Evolutionary conservation across 2,797 vertebrate genomes (phyloP), one percentile per base, ranked within the genome.

Genomic region (Arremon aurantiirostris): DNA sequence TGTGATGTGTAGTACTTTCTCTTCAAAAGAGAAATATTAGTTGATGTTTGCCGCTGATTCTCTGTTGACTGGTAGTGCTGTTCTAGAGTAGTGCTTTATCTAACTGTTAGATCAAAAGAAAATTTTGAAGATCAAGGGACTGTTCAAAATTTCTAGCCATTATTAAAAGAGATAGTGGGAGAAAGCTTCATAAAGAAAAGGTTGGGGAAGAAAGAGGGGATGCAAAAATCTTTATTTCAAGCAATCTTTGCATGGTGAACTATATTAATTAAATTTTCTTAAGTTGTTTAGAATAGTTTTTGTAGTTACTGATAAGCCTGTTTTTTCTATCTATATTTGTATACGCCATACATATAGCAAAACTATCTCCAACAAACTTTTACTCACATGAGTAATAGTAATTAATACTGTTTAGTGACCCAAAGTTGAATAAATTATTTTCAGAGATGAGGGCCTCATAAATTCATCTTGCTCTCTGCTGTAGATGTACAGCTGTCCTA

Each of bases 21-120:
- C 95, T 96, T 97, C 94, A 91, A 97, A 97, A 97, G 94, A 87
- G 73, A 90, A 88, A 95, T 95, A 96, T 97, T 97, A 97, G 95
- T 89, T 97, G 97, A 94, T 96, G 96, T 93, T 97, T 96, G 82
- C 91, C 82, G 61, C 90, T 76, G 94, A 93, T 94, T 95, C 82
- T 79, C 63, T 95, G 82, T 93, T 97, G 93, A 93, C 91, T 93
- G 75, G 60, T 86, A 90, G n/a, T 89, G 50, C 49, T 89, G 16
- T 86, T 96, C 81, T 77, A 56, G 84, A 95, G 88, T 41, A 92
- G 76, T 87, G 66, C 89, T 95, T 97, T 96, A 94, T 97, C 76
- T 94, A 97, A 96, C 78, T 84, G 93, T 73, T 96, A 97, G 89
- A 95, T 95, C 93, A 96, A 95, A 96, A 90, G 89, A 82, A 94